Base-by-base conservation (phyloP, 2,888 invertebrate species). In the Agrotis ipsilon region DNA sequence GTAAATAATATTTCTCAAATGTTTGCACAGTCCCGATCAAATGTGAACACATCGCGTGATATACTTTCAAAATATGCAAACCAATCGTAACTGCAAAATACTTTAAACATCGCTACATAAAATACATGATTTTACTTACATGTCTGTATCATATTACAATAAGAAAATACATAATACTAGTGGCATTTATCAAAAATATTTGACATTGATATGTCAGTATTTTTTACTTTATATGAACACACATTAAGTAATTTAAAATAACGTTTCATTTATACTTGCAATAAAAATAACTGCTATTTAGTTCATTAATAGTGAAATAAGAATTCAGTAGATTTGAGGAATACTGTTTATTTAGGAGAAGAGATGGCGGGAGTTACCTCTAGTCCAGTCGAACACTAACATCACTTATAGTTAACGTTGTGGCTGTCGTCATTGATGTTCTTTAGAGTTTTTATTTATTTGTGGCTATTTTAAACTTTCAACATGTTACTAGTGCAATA, bases 401-500 rank as follows among this genome's bases (percentile, higher is more conserved):
- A 78, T 82, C 78, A 78, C 82, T 54, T 46, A 32, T 14, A 57
- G 16, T 59, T 66, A 63, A 76, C 58, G 60, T 82, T 72, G 69
- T 64, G 79, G 63, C 82, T 71, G 63, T 69, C 64, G 51, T 79
- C 63, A 71, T 80, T 77, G 81, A 75, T 72, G 60, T 81, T 81
- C 81, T 80, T 39, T 75, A 73, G 71, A 72, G 70, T 69, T 74
- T 71, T 72, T 80, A 81, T 86, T 85, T 84, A 86, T 86, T 86
- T 84, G 78, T 80, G 84, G 67, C 74, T 76, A 81, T 79, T 83
- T 73, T 79, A 80, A 69, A 75, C 75, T 76, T 76, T 68, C 72
- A 58, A 55, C 68, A 54, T 73, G 81, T 74, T 81, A 78, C 66
- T 81, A 78, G 86, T 85, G 85, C 85, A 85, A 85, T 85, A 85